These are phyloP conservation scores for zebrafish (Danio rerio) DNA, from an alignment of 2,113 vertebrate genomes.

Conservation along the genomic window GRCz12tu NC_133190.1:39621501-39622000, in stretches of 20 bases:
- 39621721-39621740: constrained; percentile 73
- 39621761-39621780: constrained; percentile 23
- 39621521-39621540: constrained; percentile 21
- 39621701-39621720: constrained; percentile 79
- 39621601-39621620: constrained; percentile 81
- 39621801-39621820: constrained; percentile 47
- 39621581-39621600: constrained; percentile 80
- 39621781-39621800: background rate
- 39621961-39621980: background rate
- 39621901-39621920: background rate
- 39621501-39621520: constrained; percentile 67
- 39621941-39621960: background rate
- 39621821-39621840: constrained; percentile 37
- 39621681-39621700: constrained; percentile 76
- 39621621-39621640: constrained; percentile 85
- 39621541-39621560: constrained; percentile 61
- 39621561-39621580: constrained; percentile 57
- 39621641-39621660: constrained; percentile 72
- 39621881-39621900: constrained; percentile 27
- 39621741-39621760: constrained; percentile 50
- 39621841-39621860: constrained; percentile 2
- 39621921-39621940: background rate
- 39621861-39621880: constrained; percentile 32
- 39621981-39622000: too few relatives aligned
- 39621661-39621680: constrained; percentile 76